Evolutionary conservation across 1,140 invertebrate species (phyloP), one percentile per base, ranked within the genome.

Genomic region (Panulirus ornatus): DNA sequence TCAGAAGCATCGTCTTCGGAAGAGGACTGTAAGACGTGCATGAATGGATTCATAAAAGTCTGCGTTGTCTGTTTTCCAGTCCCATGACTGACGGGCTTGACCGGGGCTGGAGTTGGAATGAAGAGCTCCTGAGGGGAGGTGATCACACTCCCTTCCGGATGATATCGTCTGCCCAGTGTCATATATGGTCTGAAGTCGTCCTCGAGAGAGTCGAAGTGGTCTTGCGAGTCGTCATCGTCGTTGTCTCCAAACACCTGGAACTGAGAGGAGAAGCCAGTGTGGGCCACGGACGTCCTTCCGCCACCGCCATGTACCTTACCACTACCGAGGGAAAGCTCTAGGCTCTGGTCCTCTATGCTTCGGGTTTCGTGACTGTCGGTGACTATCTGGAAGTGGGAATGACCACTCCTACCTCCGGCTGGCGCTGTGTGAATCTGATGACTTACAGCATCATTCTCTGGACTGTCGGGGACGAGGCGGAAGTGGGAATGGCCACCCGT

Each of bases 101-200:
- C 38, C 16, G 54, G 70, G 75, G 84, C 87, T n/a, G 66, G 58
- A 8, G 44, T 84, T 14, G 78, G 81, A 11, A 90, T 92, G 47
- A 88, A 84, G n/a, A 90, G 78, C 1, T 78, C n/a, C 11, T 83
- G 30, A 30, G 78, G 79, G 51, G 70, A 14, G 27, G 51, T 36
- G 6, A 63, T 75, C 22, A 66, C 58, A 40, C 81, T 42, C 3
- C 91, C 91, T 9, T 86, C 88, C 9, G 91, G 91, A 19, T 92
- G 73, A 36, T 90, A 92, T 16, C 91, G 58, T 54, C 91, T 86
- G 0, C 91, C 91, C 14, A 92, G 54, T 3, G 63, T 86, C 76
- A 83, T 71, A 5, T 85, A 82, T 16, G 27, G 58, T 22, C 38
- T 42, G 51, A 63, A 58, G 34, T 90, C 91, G 40, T 44, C 54